Evolutionary conservation across 92 coral and sea anemone genomes (phyloP).

Genomic region (Zoanthus solanderi): DNA sequence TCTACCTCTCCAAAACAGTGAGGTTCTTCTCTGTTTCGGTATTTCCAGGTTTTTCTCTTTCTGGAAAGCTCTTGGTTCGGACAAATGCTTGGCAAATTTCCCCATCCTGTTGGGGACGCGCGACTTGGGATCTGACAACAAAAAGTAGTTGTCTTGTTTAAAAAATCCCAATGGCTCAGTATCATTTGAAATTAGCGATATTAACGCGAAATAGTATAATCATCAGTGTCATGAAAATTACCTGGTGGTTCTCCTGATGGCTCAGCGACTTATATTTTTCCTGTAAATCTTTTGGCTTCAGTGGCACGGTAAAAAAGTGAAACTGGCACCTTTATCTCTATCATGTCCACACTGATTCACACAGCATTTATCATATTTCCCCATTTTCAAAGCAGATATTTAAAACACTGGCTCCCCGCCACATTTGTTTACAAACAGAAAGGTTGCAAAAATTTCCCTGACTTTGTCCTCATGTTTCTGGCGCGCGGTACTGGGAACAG

Average conservation of each 20-base stretch:
- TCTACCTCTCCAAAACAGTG: not conserved
- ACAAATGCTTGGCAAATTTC: slow-evolving; percentile 20
- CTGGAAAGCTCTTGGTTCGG: not conserved
- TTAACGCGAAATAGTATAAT: not conserved
- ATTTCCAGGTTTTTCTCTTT: slow-evolving; percentile 14
- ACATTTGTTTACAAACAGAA: too few relatives aligned
- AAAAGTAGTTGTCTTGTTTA: not conserved
- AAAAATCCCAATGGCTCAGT: not conserved
- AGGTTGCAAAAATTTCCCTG: too few relatives aligned
- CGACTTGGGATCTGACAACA: slow-evolving; percentile 30
- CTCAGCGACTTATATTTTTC: slow-evolving; percentile 1
- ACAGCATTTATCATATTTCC: too few relatives aligned
- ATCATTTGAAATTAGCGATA: not conserved
- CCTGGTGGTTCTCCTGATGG: slow-evolving; percentile 24
- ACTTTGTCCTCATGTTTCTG: too few relatives aligned
- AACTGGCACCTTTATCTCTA: slow-evolving; percentile 5
- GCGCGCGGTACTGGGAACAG: too few relatives aligned
- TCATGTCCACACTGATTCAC: not conserved
- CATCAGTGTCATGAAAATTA: not conserved
- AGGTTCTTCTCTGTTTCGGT: not conserved
- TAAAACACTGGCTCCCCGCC: too few relatives aligned
- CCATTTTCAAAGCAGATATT: too few relatives aligned
- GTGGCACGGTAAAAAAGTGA: not conserved
- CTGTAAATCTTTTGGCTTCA: not conserved
- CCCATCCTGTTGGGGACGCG: slow-evolving; percentile 17